These are phyloP conservation scores for Galerucella calmariensis DNA, from an alignment of 2,888 invertebrate genomes.

Conservation along the genomic window DNA sequence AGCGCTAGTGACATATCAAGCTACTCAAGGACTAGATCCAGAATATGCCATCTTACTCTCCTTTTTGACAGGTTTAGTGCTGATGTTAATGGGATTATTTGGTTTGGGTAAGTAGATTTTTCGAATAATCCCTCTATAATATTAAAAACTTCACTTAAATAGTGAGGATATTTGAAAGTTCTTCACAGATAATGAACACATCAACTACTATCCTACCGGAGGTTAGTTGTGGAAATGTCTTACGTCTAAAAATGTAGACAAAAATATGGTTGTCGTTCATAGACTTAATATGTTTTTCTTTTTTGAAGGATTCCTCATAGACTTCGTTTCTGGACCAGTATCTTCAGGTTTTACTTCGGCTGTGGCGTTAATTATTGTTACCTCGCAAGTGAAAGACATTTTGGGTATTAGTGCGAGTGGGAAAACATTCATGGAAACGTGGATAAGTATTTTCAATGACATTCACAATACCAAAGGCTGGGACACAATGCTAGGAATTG, in stretches of 20 bases:
- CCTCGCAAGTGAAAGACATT: constrained; percentile 87
- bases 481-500: constrained; percentile 81
- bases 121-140: not conserved
- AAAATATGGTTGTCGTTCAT: too few species aligned
- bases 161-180: too few species aligned
- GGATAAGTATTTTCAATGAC: constrained; percentile 77
- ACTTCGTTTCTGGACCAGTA: constrained; percentile 91
- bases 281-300: constrained; percentile 23
- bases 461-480: constrained; percentile 74
- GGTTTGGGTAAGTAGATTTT: constrained; percentile 72
- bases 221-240: too few species aligned
- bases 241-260: too few species aligned
- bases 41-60: constrained; percentile 82
- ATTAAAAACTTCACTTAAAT: too few species aligned
- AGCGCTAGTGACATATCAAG: constrained; percentile 85
- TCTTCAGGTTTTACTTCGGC: constrained; percentile 93
- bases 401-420: constrained; percentile 80
- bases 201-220: too few species aligned
- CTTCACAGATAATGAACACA: too few species aligned
- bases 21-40: constrained; percentile 72
- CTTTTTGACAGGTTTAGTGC: constrained; percentile 79
- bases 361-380: constrained; percentile 87
- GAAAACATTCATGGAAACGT: constrained; percentile 81
- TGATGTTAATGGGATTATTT: constrained; percentile 83
- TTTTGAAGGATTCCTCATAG: constrained; percentile 80